Evolutionary conservation across 2,888 invertebrate genomes (phyloP).

Genomic region (Pristionchus entomophagus): DNA sequence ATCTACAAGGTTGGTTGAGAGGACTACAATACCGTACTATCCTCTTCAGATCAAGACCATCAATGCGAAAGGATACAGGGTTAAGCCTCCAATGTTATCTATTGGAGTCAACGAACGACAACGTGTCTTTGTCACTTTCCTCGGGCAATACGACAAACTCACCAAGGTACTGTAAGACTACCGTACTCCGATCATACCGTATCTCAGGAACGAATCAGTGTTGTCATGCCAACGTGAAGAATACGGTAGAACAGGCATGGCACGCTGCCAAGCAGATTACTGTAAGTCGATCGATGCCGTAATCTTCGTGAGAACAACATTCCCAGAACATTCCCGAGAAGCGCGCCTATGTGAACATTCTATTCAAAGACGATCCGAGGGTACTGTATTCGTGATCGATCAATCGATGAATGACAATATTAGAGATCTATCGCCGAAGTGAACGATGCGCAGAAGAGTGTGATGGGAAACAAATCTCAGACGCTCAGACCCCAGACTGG

Average conservation of each 20-base stretch:
- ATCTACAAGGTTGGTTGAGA: neutral
- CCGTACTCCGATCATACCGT: too few relatives aligned
- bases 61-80: neutral
- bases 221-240: neutral
- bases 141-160: neutral
- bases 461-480: neutral
- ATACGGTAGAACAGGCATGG: neutral
- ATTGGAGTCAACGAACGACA: neutral
- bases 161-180: too few relatives aligned
- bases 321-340: neutral
- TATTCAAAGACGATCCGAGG: neutral
- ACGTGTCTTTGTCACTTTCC: neutral
- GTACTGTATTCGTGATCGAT: neutral
- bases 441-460: neutral
- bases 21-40: neutral
- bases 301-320: too few relatives aligned
- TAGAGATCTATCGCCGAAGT: neutral
- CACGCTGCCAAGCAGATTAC: neutral
- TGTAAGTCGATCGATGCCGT: neutral
- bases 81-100: neutral
- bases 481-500: neutral
- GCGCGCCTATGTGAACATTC: neutral
- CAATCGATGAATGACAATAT: neutral
- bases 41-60: slow-evolving; percentile 15
- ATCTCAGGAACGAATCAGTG: slow-evolving; percentile 18